Conservation (phyloP, 2,113 vertebrate species). For the Notiomystis cincta region DNA sequence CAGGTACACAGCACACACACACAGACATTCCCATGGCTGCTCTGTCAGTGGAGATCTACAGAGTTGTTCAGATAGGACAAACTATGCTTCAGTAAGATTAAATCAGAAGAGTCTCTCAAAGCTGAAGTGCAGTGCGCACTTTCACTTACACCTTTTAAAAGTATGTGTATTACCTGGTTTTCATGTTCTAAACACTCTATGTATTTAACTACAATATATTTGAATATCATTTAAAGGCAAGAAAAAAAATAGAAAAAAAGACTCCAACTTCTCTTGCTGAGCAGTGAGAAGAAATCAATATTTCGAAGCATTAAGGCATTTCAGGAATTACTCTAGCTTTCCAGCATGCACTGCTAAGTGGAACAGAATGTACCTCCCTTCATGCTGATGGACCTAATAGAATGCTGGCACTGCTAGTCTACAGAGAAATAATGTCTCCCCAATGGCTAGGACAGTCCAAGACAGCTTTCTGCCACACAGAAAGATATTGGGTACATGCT, state of each 20-base stretch:
- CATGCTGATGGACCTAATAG: not conserved
- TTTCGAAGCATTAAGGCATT: not conserved
- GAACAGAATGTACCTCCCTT: not conserved
- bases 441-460: not conserved
- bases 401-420: not conserved
- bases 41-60: not conserved
- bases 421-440: not conserved
- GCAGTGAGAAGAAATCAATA: not conserved
- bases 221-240: not conserved
- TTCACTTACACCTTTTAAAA: not conserved
- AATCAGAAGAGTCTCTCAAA: not conserved
- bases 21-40: not conserved
- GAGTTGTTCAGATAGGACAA: not conserved
- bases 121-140: not conserved
- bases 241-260: not conserved
- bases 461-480: not conserved
- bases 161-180: not conserved
- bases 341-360: not conserved
- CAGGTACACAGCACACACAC: not conserved
- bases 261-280: not conserved
- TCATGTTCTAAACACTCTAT: not conserved
- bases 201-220: not conserved
- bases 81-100: not conserved
- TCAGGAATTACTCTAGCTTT: not conserved
- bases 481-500: not conserved